Evolutionary conservation across 2,888 invertebrate genomes (phyloP), one percentile per base, ranked within the genome.

Genomic region (Acleris cristana): DNA sequence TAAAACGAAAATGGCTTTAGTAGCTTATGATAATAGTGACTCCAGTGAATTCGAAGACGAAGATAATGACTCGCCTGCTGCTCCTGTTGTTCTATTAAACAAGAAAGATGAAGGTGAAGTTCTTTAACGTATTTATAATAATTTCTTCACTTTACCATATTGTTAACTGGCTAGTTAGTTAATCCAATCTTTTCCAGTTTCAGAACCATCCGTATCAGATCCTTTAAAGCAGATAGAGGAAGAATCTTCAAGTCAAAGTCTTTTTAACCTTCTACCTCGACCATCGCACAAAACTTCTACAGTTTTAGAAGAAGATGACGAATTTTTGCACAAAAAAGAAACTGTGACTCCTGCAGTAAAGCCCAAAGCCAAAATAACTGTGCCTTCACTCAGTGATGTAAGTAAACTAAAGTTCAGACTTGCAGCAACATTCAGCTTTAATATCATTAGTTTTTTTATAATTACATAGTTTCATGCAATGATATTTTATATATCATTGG

Each of bases 361-460:
- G 84, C 91, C 89, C 71, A 91, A 94, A 65, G 94, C 95, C 0
- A 95, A 94, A 83, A 96, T 96, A 71, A 93, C 93, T 52, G 94
- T 96, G 59, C 96, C 96, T 1, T 95, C 95, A 1, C 85, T 96
- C 5, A 94, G 92, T 73, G 95, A 96, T 82, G 95, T 95, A 86
- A 86, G 87, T 77, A 16, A 10, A 40, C 40, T 40, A 21, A 26
- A 26, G 4, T n/a, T 10, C 40, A 40, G 40, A 40, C 40, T 40
- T 40, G 14, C 14, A 34, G 34, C 10, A 14, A 40, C 40, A 40
- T 40, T 40, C 14, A 14, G 40, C 14, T 40, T 34, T 8, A 34
- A 34, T 34, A 2, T 10, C 3, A 34, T 10, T 12, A 34, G 34
- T 34, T 3, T 12, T 12, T 34, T 30, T 30, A 8, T 12, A 12